Percentiles rank a stretch among this genome's conserved stretches.
These are phyloP conservation scores for Diplosoma virens DNA, from an alignment of 23 tunicate genomes.

Conservation along the genomic window DNA sequence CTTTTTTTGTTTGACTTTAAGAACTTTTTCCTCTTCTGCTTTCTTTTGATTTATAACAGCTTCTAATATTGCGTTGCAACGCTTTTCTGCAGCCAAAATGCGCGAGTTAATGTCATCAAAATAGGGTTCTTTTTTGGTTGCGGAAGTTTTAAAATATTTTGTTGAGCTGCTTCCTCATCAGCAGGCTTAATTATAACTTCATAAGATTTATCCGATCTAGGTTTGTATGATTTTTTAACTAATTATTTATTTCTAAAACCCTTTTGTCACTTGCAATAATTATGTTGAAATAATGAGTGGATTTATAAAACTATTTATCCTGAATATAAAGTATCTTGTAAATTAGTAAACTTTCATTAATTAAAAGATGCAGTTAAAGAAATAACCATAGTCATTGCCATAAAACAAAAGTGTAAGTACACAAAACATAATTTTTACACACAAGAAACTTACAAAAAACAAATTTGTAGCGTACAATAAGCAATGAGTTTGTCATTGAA, in stretches of 20 bases:
- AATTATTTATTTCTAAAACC: constrained; percentile 32
- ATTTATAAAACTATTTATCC: no score
- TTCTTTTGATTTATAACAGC: constrained; percentile 64
- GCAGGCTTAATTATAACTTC: constrained; percentile 74
- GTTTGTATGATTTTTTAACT: constrained; percentile 64
- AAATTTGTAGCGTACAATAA: no score
- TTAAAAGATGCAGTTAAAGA: no score
- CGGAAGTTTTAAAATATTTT: constrained; percentile 38
- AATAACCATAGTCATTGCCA: no score
- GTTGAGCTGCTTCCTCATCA: constrained; percentile 34
- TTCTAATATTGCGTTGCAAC: constrained; percentile 65
- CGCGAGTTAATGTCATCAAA: constrained; percentile 56
- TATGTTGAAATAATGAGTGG: no score
- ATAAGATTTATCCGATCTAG: constrained; percentile 77
- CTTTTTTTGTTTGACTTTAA: constrained; percentile 73
- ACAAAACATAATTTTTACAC: no score
- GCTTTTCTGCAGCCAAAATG: constrained; percentile 75
- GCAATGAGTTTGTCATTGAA: no score
- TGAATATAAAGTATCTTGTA: no score
- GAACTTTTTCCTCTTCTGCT: constrained; percentile 78
- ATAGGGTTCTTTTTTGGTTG: constrained; percentile 67
- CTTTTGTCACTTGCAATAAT: constrained; percentile 45
- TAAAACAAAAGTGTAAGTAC: no score
- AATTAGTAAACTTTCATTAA: no score
- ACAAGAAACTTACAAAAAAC: no score